Percentiles rank a stretch among this genome's conserved stretches.
Conservation (phyloP, 1,140 invertebrate species). For the Alviniconcha marisindica region DNA sequence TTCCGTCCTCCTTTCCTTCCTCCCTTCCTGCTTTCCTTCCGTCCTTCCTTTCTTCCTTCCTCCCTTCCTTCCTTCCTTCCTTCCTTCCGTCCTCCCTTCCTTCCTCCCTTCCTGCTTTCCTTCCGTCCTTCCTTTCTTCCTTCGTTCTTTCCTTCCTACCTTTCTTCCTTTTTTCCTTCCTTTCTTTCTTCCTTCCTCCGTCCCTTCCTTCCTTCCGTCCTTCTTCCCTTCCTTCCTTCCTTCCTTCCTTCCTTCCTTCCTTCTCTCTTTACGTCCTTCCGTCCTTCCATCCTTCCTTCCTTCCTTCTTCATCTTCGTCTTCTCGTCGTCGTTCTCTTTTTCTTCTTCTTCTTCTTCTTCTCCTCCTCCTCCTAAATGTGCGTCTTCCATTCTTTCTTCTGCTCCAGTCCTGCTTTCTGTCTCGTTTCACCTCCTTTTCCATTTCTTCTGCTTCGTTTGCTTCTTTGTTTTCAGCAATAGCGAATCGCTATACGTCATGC, state of each 20-base stretch:
- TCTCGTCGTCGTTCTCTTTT: not conserved
- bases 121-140: not conserved
- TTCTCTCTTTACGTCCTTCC: not conserved
- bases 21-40: not conserved
- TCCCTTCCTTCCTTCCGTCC: not conserved
- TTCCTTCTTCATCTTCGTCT: not conserved
- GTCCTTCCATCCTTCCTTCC: not conserved
- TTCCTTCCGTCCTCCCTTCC: not conserved
- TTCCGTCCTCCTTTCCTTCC: not conserved
- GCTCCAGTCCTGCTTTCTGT: too few species aligned
- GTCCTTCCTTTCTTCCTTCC: constrained; percentile 27
- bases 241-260: not conserved
- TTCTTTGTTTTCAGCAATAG: too few species aligned
- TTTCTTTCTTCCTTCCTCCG: not conserved
- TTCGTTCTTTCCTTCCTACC: not conserved
- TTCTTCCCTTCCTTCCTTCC: not conserved
- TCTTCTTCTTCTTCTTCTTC: too few species aligned
- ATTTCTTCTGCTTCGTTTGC: too few species aligned
- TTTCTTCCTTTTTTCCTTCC: not conserved
- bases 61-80: not conserved
- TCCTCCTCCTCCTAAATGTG: too few species aligned
- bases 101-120: not conserved
- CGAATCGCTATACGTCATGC: too few species aligned
- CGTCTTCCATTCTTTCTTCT: too few species aligned
- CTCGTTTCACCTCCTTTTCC: too few species aligned